Evolutionary conservation across 1,140 invertebrate species (phyloP).

Genomic region (Probaryconus sp.): DNA sequence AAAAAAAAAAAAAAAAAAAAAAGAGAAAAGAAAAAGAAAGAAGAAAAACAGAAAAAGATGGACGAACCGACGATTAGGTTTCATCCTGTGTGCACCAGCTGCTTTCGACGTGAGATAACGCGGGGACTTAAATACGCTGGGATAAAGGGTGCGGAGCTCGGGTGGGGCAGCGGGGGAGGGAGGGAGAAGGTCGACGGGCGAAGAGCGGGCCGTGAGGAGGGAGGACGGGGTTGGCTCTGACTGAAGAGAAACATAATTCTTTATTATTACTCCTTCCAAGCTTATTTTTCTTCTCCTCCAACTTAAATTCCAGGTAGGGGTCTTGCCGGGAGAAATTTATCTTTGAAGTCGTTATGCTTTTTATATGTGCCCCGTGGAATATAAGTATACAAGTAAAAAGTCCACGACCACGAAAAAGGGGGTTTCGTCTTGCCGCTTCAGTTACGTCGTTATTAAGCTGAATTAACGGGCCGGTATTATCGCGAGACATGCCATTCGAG

Average conservation of each 20-base stretch:
- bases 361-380: constrained; percentile 62
- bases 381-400: constrained; percentile 56
- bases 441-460: constrained; percentile 62
- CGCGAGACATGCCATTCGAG: constrained; percentile 57
- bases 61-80: constrained; percentile 67
- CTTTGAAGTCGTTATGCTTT: constrained; percentile 72
- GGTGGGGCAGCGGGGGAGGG: constrained; percentile 20
- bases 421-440: constrained; percentile 57
- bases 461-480: constrained; percentile 61
- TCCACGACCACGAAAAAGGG: constrained; percentile 10
- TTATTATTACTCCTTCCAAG: constrained; percentile 78
- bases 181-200: constrained; percentile 1
- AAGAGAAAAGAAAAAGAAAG: constrained; percentile 8
- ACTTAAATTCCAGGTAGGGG: constrained; percentile 75
- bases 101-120: constrained; percentile 68
- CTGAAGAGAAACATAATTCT: constrained; percentile 78
- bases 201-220: constrained; percentile 7
- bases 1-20: not conserved
- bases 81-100: constrained; percentile 65
- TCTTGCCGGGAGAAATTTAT: constrained; percentile 71
- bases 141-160: constrained; percentile 44
- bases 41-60: constrained; percentile 11
- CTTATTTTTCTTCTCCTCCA: constrained; percentile 77
- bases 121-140: constrained; percentile 59
- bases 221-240: constrained; percentile 60